Conservation (phyloP, 2,797 vertebrate genomes). For the Lophotriccus pileatus region DNA sequence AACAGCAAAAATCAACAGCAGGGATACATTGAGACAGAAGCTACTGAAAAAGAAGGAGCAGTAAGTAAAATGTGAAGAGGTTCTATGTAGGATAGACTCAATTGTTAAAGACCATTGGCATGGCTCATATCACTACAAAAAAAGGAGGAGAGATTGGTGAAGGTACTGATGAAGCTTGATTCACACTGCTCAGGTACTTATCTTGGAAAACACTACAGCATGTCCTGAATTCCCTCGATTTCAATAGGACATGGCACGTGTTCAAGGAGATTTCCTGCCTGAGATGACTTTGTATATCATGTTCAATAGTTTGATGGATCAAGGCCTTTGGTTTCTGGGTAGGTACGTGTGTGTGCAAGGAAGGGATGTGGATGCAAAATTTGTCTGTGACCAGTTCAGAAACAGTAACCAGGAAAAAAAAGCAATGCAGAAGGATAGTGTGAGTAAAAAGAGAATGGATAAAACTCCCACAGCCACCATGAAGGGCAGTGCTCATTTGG, state of each 20-base stretch:
- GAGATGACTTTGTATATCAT: not conserved
- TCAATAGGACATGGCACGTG: fast-evolving
- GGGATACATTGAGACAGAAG: not conserved
- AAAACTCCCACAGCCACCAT: not conserved
- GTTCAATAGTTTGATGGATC: not conserved
- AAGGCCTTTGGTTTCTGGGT: not conserved
- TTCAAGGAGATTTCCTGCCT: not conserved
- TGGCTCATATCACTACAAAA: not conserved
- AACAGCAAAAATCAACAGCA: not conserved
- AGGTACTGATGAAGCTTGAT: not conserved
- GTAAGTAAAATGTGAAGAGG: not conserved
- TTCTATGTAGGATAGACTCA: not conserved
- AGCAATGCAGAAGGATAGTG: fast-evolving
- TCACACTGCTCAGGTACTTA: not conserved
- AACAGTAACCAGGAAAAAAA: not conserved
- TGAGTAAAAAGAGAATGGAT: not conserved
- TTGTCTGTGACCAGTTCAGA: not conserved
- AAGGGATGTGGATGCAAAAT: not conserved
- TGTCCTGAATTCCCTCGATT: not conserved
- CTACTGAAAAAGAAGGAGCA: not conserved
- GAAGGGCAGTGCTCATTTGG: not conserved
- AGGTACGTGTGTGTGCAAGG: not conserved
- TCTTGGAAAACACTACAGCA: not conserved
- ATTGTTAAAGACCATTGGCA: not conserved
- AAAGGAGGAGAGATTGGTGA: not conserved